Percentiles rank a stretch among this genome's conserved stretches.
These are phyloP conservation scores for Thymelicus sylvestris DNA, from an alignment of 2,888 invertebrate genomes.

Conservation along the genomic window DNA sequence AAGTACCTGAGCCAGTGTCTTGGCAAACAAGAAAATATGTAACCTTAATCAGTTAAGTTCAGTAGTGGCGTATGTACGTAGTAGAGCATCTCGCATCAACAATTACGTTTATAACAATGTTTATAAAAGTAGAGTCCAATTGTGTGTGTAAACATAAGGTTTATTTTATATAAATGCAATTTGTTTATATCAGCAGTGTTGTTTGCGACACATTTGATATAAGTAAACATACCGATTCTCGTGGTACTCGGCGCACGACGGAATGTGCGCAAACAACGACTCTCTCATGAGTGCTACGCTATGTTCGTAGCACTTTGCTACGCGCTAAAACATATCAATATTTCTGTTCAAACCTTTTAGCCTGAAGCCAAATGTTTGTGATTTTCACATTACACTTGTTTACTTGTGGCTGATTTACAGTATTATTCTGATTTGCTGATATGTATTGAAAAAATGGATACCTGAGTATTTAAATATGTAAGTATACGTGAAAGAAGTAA, in stretches of 20 bases:
- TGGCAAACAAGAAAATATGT: no score
- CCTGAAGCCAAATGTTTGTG: constrained; percentile 25
- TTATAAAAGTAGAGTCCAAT: no score
- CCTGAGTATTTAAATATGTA: no score
- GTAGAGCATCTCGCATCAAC: no score
- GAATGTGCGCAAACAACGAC: constrained; percentile 38
- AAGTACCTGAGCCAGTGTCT: no score
- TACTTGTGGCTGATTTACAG: constrained; percentile 16
- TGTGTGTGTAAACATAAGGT: neutral
- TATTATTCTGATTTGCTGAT: neutral
- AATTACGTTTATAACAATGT: no score
- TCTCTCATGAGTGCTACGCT: constrained; percentile 40
- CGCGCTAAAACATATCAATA: constrained; percentile 33
- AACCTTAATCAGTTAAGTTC: no score
- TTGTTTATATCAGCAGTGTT: constrained; percentile 1
- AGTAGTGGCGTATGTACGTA: no score
- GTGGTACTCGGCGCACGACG: constrained; percentile 22
- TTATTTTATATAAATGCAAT: constrained; percentile 2
- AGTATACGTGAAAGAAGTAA: no score
- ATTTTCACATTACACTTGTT: constrained; percentile 38
- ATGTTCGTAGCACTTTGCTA: constrained; percentile 44
- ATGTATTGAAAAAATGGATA: neutral
- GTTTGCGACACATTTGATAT: constrained; percentile 24
- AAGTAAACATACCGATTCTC: constrained; percentile 22
- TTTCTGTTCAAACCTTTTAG: constrained; percentile 37